Conservation (phyloP, 2,113 vertebrate genomes). For the Eubucco bourcierii region DNA sequence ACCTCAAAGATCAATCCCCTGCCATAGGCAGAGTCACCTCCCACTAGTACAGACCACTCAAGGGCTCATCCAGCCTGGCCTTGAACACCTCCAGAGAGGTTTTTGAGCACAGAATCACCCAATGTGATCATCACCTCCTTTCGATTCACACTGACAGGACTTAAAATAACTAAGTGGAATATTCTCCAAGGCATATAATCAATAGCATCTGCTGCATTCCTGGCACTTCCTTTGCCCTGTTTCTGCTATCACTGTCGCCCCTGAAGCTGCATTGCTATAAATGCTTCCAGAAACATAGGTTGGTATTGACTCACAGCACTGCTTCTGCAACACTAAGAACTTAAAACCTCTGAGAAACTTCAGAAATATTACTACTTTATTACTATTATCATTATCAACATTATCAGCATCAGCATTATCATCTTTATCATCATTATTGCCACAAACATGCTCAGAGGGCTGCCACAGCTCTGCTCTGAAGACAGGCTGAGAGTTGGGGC, state of each 20-base stretch:
- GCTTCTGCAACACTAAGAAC: conserved; percentile 25
- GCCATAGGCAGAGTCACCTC: too few relatives aligned
- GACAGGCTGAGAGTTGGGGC: too few relatives aligned
- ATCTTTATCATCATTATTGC: too few relatives aligned
- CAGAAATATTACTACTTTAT: not conserved
- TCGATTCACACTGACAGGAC: conserved; percentile 72
- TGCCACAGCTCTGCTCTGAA: too few relatives aligned
- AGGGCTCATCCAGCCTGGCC: too few relatives aligned
- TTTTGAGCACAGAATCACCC: too few relatives aligned
- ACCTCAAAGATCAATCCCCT: too few relatives aligned
- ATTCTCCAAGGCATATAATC: conserved; percentile 76
- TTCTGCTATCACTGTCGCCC: conserved; percentile 72
- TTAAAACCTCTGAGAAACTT: conserved; percentile 41
- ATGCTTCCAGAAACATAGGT: conserved; percentile 71
- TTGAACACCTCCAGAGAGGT: too few relatives aligned
- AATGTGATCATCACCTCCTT: conserved; percentile 38
- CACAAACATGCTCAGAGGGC: too few relatives aligned
- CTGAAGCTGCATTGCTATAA: conserved; percentile 67
- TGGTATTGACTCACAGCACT: conserved; percentile 55
- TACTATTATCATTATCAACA: too few relatives aligned
- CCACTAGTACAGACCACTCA: too few relatives aligned
- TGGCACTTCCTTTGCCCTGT: conserved; percentile 77
- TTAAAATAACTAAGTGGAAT: conserved; percentile 75
- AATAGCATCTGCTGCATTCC: conserved; percentile 76
- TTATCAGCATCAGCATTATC: too few relatives aligned